phyloP scores from a whole-genome alignment of 2,113 vertebrate species.

The Pycnonotus jocosus region DNA sequence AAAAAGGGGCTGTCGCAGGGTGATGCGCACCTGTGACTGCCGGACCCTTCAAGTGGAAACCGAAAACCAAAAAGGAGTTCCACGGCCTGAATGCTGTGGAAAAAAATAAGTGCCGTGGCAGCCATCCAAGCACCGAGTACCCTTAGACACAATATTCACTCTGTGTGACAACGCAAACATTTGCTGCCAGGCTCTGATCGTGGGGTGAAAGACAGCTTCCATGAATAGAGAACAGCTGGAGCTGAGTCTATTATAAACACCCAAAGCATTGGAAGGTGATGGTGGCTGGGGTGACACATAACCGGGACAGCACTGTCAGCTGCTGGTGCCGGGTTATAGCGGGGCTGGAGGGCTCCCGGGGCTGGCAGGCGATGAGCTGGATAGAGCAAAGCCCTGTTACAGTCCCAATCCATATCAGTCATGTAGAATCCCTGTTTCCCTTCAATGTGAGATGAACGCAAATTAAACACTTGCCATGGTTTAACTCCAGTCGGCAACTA shows the following conservation, averaged over 20 bases:
- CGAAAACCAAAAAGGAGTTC: rapidly evolving
- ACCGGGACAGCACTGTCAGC: rapidly evolving
- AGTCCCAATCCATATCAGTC: rapidly evolving
- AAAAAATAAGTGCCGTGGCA: not conserved
- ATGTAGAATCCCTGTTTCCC: not conserved
- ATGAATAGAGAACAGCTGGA: not conserved
- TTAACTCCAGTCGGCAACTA: not conserved
- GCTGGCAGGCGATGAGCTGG: too few species aligned
- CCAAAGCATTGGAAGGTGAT: not conserved
- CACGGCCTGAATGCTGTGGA: not conserved
- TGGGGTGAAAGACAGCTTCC: not conserved
- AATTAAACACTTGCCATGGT: not conserved
- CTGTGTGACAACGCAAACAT: not conserved
- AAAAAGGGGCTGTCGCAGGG: not conserved
- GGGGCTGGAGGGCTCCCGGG: not conserved
- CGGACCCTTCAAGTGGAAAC: rapidly evolving
- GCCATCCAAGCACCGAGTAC: not conserved
- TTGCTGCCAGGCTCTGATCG: not conserved
- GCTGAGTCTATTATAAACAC: not conserved
- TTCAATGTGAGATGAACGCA: rapidly evolving
- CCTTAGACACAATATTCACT: not conserved
- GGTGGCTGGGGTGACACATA: not conserved
- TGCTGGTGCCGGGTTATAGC: rapidly evolving
- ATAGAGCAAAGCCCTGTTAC: too few species aligned
- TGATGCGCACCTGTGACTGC: not conserved